phyloP scores from a whole-genome alignment of 2,797 vertebrate species.

The Mormyrus hasselquistii region DNA sequence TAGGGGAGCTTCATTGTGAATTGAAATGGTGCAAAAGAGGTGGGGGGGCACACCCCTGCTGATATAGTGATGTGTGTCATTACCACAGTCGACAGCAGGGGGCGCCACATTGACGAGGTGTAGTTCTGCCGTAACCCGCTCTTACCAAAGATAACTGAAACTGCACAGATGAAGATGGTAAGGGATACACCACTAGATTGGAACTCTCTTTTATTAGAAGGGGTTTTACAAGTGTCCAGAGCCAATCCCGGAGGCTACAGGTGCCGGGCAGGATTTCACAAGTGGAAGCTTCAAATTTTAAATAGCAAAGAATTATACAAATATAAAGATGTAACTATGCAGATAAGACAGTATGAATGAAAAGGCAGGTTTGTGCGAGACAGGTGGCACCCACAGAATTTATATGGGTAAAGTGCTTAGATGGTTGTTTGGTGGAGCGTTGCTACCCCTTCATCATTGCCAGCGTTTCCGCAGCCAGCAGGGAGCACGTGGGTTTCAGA shows the following conservation, averaged over 20 bases:
- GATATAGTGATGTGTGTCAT: background rate
- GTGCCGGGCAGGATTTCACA: background rate
- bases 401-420: background rate
- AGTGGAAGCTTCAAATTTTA: background rate
- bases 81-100: background rate
- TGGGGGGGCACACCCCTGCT: background rate
- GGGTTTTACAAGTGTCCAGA: background rate
- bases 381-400: background rate
- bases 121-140: background rate
- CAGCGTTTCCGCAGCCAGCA: background rate
- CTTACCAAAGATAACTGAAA: background rate
- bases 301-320: background rate
- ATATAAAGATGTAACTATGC: background rate
- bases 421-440: background rate
- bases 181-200: background rate
- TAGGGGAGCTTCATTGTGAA: background rate
- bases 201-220: background rate
- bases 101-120: background rate
- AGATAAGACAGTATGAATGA: background rate
- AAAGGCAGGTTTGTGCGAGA: background rate
- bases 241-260: background rate
- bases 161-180: background rate
- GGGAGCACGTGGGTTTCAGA: background rate
- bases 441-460: background rate
- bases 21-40: background rate